Percentiles rank a stretch among this genome's conserved stretches.
phyloP scores from a whole-genome alignment of 2,888 invertebrate genomes.

The Scrobipalpa atriplicella region DNA sequence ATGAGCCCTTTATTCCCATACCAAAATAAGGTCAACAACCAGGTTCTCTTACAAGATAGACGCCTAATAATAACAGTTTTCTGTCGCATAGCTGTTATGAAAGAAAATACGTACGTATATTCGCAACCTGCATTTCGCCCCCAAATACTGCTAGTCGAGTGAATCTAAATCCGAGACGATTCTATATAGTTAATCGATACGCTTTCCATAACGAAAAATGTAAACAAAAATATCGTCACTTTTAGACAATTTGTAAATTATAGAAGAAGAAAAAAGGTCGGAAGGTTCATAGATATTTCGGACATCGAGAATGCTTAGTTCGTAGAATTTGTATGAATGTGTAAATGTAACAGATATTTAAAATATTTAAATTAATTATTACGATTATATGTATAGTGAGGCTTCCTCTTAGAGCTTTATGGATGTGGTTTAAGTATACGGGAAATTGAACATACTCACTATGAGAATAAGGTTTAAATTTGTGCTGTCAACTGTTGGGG shows the following conservation, averaged over 20 bases:
- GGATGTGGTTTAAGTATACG: conserved; percentile 79
- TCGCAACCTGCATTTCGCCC: conserved; percentile 46
- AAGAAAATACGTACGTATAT: conserved; percentile 12
- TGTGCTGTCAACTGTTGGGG: conserved; percentile 40
- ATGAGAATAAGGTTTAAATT: conserved; percentile 62
- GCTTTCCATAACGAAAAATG: conserved; percentile 50
- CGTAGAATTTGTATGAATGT: conserved; percentile 74
- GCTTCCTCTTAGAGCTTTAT: conserved; percentile 81
- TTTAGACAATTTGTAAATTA: conserved; percentile 48
- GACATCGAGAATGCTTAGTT: conserved; percentile 75
- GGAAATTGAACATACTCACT: conserved; percentile 78
- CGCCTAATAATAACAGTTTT: neutral
- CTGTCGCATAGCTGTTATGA: neutral
- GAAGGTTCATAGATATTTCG: conserved; percentile 51
- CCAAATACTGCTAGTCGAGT: conserved; percentile 69
- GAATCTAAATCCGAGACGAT: conserved; percentile 66
- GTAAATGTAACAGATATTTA: conserved; percentile 76
- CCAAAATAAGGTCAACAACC: neutral
- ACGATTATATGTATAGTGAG: conserved; percentile 74
- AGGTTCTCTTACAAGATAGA: neutral
- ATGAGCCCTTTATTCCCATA: no score
- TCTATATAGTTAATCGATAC: conserved; percentile 45
- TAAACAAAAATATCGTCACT: conserved; percentile 45
- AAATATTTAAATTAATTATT: conserved; percentile 58
- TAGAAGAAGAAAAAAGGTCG: conserved; percentile 45